These are phyloP conservation scores for Brachypteracias leptosomus DNA, from an alignment of 2,113 vertebrate genomes.

Conservation along the genomic window DNA sequence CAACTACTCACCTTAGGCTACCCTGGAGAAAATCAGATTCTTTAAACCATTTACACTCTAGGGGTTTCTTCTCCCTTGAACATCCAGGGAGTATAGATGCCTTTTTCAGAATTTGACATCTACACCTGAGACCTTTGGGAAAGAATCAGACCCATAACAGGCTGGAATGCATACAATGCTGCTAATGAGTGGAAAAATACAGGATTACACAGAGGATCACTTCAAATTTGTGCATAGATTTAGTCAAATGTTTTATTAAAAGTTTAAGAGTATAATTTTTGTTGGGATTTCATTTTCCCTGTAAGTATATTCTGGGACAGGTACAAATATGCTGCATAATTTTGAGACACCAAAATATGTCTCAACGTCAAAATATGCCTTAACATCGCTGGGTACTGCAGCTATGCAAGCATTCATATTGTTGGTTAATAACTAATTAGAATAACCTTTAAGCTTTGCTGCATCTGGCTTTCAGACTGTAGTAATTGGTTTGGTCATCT, in stretches of 20 bases:
- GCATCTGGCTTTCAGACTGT: background rate
- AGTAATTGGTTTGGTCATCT: background rate
- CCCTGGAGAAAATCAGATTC: background rate
- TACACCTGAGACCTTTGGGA: background rate
- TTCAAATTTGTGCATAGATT: background rate
- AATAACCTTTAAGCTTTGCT: background rate
- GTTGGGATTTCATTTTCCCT: background rate
- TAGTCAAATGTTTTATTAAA: background rate
- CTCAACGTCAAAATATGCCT: background rate
- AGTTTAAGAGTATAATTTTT: too few species aligned
- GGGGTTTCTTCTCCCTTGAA: background rate
- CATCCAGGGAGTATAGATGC: background rate
- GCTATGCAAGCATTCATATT: background rate
- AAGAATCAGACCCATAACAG: background rate
- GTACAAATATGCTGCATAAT: background rate
- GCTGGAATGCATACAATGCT: background rate
- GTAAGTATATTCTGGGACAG: background rate
- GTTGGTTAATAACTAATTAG: background rate
- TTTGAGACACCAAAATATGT: background rate
- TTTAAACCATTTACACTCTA: background rate
- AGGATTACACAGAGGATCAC: background rate
- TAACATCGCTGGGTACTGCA: background rate
- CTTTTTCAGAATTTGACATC: background rate
- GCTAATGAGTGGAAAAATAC: background rate
- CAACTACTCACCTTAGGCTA: background rate